A percentile compares a stretch with the other conserved stretches of the same genome.
These are phyloP conservation scores for Drymonia ruficornis DNA, from an alignment of 2,888 invertebrate species.

Conservation along the genomic window DNA sequence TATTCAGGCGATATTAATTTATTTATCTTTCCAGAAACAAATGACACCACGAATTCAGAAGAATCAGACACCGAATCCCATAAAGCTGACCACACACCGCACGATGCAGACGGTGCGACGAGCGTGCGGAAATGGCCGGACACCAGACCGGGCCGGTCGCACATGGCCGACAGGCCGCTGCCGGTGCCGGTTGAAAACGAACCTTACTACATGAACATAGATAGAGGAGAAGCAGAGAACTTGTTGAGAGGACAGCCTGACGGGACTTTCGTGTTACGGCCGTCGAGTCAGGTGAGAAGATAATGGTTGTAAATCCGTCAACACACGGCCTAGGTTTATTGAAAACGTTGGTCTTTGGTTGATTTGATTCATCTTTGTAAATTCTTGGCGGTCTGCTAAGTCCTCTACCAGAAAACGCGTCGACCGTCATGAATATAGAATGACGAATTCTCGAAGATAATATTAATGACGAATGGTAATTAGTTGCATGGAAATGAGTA, in stretches of 20 bases:
- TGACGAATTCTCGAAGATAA: too few relatives aligned
- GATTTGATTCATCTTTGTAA: too few relatives aligned
- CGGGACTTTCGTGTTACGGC: conserved; percentile 85
- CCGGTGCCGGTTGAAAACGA: conserved; percentile 82
- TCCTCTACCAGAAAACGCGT: too few relatives aligned
- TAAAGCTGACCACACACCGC: conserved; percentile 23
- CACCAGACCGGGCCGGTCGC: conserved; percentile 42
- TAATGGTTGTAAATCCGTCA: too few relatives aligned
- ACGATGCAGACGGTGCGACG: conserved; percentile 13
- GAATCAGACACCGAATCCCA: conserved; percentile 56
- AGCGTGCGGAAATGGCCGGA: conserved; percentile 40
- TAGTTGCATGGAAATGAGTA: too few relatives aligned
- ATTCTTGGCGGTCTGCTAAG: too few relatives aligned
- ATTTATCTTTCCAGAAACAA: conserved; percentile 62
- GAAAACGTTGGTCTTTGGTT: too few relatives aligned
- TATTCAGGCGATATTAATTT: too few relatives aligned
- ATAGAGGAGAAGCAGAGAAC: conserved; percentile 79
- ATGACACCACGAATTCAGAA: conserved; percentile 57
- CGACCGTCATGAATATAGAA: too few relatives aligned
- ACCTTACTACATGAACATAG: conserved; percentile 83
- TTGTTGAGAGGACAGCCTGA: conserved; percentile 82
- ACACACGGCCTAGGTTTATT: too few relatives aligned
- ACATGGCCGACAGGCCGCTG: conserved; percentile 78
- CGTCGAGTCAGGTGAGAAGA: conserved; percentile 74
- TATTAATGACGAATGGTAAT: too few relatives aligned